Conservation (phyloP, 2,888 invertebrate genomes). For the Odontothrips loti region DNA sequence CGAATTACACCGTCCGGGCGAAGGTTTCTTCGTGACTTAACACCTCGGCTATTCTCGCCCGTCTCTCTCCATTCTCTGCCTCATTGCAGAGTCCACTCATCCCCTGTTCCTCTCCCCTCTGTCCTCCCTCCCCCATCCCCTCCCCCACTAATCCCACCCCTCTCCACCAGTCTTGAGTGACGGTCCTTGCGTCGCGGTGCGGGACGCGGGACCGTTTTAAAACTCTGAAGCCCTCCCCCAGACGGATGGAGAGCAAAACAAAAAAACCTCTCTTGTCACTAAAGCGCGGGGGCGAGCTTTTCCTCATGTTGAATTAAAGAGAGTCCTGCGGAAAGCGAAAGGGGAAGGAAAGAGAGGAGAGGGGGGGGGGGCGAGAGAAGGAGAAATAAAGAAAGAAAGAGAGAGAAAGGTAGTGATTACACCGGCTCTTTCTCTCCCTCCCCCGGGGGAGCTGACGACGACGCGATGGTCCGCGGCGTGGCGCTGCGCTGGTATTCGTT, state of each 20-base stretch:
- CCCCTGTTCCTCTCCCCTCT: too few species aligned
- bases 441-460: neutral
- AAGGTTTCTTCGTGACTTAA: too few species aligned
- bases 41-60: too few species aligned
- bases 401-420: neutral
- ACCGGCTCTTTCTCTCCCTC: neutral
- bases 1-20: too few species aligned
- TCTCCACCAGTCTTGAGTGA: neutral
- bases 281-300: neutral
- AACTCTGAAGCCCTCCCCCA: neutral
- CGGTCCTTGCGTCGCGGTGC: neutral
- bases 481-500: neutral
- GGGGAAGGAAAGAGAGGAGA: neutral
- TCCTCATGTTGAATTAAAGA: neutral
- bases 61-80: neutral
- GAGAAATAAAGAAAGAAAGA: neutral
- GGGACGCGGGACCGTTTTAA: neutral
- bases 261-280: neutral
- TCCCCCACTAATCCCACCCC: too few species aligned
- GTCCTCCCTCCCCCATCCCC: neutral
- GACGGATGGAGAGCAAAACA: neutral
- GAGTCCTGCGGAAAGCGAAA: neutral
- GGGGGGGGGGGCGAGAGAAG: neutral
- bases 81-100: neutral
- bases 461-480: neutral